Conservation (phyloP, 35 echinoderm and acorn worm species). For the Nesometra sesokonis region DNA sequence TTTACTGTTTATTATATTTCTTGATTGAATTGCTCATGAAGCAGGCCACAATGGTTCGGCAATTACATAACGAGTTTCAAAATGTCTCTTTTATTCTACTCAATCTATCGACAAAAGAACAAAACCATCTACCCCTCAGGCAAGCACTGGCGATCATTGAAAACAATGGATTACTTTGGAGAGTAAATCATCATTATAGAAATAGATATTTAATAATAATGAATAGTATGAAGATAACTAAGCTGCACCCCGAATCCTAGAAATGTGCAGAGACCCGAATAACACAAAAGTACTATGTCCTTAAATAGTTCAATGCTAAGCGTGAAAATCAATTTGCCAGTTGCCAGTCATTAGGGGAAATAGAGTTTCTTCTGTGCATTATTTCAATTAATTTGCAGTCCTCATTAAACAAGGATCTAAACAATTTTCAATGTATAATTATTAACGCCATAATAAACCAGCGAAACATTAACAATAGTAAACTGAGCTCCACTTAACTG, state of each 20-base stretch:
- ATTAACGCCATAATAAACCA: neutral
- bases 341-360: neutral
- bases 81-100: neutral
- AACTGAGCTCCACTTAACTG: neutral
- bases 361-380: neutral
- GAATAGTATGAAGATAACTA: too few species aligned
- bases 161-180: neutral
- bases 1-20: neutral
- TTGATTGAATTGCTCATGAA: too few species aligned
- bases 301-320: neutral
- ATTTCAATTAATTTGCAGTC: neutral
- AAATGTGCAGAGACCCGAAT: neutral
- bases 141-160: too few species aligned
- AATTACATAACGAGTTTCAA: neutral
- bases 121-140: too few species aligned
- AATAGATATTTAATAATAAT: neutral
- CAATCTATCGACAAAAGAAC: too few species aligned
- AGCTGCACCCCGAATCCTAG: neutral
- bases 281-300: neutral
- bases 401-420: neutral
- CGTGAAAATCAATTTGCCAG: neutral
- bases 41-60: too few species aligned
- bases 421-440: neutral
- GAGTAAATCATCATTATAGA: neutral
- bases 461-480: neutral